A percentile compares a stretch with the other conserved stretches of the same genome.
Conservation (phyloP, 1,140 invertebrate species). For the Eurosta solidaginis region DNA sequence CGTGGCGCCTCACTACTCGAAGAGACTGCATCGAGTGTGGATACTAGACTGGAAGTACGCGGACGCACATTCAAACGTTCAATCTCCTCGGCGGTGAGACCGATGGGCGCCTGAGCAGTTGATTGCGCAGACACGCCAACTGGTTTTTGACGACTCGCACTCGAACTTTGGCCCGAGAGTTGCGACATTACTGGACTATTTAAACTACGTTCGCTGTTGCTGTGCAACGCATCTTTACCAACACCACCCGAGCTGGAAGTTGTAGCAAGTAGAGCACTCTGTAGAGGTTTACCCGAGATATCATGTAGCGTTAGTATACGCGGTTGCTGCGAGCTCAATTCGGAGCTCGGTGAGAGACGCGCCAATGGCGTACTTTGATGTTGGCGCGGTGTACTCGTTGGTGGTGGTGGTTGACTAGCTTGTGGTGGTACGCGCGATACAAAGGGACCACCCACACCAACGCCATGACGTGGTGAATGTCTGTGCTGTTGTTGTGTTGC, state of each 20-base stretch:
- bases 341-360: constrained; percentile 86
- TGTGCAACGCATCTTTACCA: constrained; percentile 80
- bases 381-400: constrained; percentile 67
- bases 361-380: constrained; percentile 88
- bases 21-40: constrained; percentile 89
- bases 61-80: constrained; percentile 86
- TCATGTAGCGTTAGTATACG: constrained; percentile 90
- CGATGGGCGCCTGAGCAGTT: constrained; percentile 71
- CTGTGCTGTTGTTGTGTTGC: constrained; percentile 69
- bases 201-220: constrained; percentile 85
- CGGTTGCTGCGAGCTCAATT: constrained; percentile 87
- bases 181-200: constrained; percentile 91
- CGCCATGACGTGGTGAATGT: constrained; percentile 71
- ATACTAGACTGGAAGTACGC: constrained; percentile 85
- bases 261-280: constrained; percentile 84
- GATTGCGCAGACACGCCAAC: constrained; percentile 66
- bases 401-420: constrained; percentile 66
- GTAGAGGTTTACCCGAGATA: constrained; percentile 88
- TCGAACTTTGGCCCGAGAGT: constrained; percentile 80
- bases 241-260: constrained; percentile 82
- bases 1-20: constrained; percentile 84
- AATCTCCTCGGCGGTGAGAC: constrained; percentile 90
- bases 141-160: constrained; percentile 68
- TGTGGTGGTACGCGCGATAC: constrained; percentile 73
- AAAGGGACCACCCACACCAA: constrained; percentile 64